Percentiles rank a stretch among this genome's conserved stretches.
These are phyloP conservation scores for Microctenopoma stevenorrisi DNA, from an alignment of 2,797 vertebrate genomes.

Conservation along the genomic window DNA sequence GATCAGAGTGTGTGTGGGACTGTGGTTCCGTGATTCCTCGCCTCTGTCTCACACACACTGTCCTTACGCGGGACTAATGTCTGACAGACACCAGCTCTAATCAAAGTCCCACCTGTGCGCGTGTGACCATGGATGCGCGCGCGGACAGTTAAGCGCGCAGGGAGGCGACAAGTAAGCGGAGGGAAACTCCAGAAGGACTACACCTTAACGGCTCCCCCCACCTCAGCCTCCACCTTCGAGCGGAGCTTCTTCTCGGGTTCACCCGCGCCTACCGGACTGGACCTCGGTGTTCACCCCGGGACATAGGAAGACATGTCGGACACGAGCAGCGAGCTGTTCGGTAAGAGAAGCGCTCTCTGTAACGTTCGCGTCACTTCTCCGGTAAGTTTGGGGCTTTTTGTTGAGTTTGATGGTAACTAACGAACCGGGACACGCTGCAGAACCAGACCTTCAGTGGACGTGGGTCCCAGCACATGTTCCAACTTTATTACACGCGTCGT, in stretches of 20 bases:
- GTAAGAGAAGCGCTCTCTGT: slow-evolving; percentile 71
- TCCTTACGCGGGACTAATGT: too few species aligned
- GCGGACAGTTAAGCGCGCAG: slow-evolving; percentile 7
- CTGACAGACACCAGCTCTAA: too few species aligned
- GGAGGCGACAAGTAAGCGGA: slow-evolving; percentile 54
- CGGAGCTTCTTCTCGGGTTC: neutral
- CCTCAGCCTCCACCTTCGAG: neutral
- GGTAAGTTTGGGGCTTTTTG: too few species aligned
- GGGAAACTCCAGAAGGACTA: slow-evolving; percentile 9
- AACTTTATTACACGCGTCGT: too few species aligned
- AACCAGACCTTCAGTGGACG: too few species aligned
- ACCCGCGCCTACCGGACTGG: slow-evolving; percentile 23
- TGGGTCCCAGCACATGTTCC: too few species aligned
- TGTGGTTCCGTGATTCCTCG: too few species aligned
- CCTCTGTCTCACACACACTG: too few species aligned
- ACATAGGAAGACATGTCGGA: slow-evolving; percentile 80
- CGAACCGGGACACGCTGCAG: too few species aligned
- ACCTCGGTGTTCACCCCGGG: slow-evolving; percentile 24
- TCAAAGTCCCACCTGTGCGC: too few species aligned
- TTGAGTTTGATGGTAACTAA: neutral
- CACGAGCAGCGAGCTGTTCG: slow-evolving; percentile 84
- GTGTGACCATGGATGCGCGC: slow-evolving; percentile 23
- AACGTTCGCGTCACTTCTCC: too few species aligned
- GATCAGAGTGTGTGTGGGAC: too few species aligned
- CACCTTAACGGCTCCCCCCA: neutral